Evolutionary conservation across 2,888 invertebrate genomes (phyloP), one percentile per base, ranked within the genome.

Genomic region (Rotaria magnacalcarata): DNA sequence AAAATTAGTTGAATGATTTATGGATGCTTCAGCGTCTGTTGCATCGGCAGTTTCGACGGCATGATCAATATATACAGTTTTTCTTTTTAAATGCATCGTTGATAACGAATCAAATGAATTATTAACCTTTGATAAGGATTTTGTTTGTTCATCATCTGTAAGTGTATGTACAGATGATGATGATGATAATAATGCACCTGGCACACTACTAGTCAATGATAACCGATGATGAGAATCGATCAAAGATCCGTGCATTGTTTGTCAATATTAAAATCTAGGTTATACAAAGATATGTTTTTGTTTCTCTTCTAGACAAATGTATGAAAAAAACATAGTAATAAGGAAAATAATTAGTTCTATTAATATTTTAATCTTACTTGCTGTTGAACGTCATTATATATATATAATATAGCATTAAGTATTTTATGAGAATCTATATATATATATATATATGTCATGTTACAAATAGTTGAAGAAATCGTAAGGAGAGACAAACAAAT

Each of bases 151-250:
- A 67, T 67, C 34, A 19, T 67, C 67, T 19, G 67, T 34, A 16
- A 67, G 67, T 19, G 34, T 41, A 67, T 67, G 47, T 80, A 47
- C 80, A 21, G 80, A 43, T n/a, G 43, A 47, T n/a, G 80, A 47
- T 43, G n/a, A 47, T 8, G 43, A n/a, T n/a, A 47, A 47, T 43
- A 47, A 47, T 24, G 8, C 16, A 47, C 47, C 47, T 43, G 19
- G 10, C 24, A 14, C 47, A 47, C n/a, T 43, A 24, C n/a, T 16
- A n/a, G n/a, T 80, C 6, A 80, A 80, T 80, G 80, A 80, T 24
- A n/a, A 24, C n/a, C 80, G 47, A 47, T 47, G 80, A 80, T 80
- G 80, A 21, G 80, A 80, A 80, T 80, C 80, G 19, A 80, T 80
- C 4, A 80, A n/a, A 24, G 80, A 47, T 47, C 80, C 80, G n/a